Evolutionary conservation across 2,113 vertebrate species (phyloP).

Genomic region (Steatornis caripensis): DNA sequence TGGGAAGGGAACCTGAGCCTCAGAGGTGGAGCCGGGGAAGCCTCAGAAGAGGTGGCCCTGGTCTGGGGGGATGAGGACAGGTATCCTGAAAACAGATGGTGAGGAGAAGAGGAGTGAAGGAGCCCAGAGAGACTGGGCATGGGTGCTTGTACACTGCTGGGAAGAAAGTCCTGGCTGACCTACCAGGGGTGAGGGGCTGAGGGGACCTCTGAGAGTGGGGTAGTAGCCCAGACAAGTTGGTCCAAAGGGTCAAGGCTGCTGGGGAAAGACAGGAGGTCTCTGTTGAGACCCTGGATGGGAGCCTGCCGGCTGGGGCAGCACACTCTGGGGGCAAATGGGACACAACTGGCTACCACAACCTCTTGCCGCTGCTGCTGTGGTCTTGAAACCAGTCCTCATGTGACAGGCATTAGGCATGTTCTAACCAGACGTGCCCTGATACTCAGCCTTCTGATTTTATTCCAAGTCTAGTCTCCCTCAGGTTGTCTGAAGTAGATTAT

Average conservation of each 20-base stretch:
- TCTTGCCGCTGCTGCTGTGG: background rate
- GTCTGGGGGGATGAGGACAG: background rate
- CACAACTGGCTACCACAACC: background rate
- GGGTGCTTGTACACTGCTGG: background rate
- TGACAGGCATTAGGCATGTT: background rate
- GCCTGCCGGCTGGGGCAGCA: background rate
- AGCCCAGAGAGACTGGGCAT: background rate
- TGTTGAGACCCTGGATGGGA: background rate
- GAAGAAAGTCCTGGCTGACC: background rate
- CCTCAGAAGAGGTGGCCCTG: background rate
- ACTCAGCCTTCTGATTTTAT: background rate
- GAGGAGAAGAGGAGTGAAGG: background rate
- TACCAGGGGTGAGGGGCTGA: background rate
- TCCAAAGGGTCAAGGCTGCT: background rate
- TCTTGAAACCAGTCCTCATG: background rate
- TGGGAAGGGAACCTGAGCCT: background rate
- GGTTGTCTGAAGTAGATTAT: background rate
- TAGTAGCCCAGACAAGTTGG: background rate
- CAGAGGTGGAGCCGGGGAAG: background rate
- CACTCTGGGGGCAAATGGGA: background rate
- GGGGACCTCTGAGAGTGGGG: background rate
- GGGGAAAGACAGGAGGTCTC: background rate
- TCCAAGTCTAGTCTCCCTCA: background rate
- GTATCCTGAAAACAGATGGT: background rate
- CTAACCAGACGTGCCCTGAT: background rate